These are phyloP conservation scores for Hystrix cristata DNA, from an alignment of 2,113 vertebrate species.

Conservation along the genomic window DNA sequence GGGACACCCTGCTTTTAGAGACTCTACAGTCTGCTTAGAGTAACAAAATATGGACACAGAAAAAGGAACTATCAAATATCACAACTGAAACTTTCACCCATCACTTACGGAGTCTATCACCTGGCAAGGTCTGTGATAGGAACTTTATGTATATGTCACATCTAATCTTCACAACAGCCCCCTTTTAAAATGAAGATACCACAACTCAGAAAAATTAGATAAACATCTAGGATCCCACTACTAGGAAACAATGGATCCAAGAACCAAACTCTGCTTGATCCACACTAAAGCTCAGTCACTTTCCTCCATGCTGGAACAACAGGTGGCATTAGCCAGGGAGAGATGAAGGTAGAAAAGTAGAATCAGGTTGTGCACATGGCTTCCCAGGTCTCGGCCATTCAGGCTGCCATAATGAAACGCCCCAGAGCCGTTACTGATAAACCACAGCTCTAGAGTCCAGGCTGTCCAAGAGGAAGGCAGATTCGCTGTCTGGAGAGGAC, in stretches of 20 bases:
- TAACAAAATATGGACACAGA: neutral
- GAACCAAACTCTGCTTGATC: neutral
- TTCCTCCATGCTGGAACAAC: neutral
- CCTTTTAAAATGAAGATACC: neutral
- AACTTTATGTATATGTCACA: accelerated
- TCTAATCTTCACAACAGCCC: neutral
- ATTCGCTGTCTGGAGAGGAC: neutral
- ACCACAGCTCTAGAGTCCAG: neutral
- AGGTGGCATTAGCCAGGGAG: neutral
- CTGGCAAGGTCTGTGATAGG: neutral
- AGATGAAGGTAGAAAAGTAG: neutral
- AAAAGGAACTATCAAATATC: neutral
- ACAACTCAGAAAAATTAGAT: neutral
- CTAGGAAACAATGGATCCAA: neutral
- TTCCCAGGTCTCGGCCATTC: neutral
- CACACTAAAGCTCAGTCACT: neutral
- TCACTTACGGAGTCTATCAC: neutral
- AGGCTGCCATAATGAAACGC: neutral
- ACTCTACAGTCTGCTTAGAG: neutral
- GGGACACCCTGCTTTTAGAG: neutral
- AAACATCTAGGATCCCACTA: neutral
- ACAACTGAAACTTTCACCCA: neutral
- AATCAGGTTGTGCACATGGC: accelerated
- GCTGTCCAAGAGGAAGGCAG: neutral
- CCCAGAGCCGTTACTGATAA: neutral